These are phyloP conservation scores for Onchidella celtica DNA, from an alignment of 2,888 invertebrate genomes.

Conservation along the genomic window DNA sequence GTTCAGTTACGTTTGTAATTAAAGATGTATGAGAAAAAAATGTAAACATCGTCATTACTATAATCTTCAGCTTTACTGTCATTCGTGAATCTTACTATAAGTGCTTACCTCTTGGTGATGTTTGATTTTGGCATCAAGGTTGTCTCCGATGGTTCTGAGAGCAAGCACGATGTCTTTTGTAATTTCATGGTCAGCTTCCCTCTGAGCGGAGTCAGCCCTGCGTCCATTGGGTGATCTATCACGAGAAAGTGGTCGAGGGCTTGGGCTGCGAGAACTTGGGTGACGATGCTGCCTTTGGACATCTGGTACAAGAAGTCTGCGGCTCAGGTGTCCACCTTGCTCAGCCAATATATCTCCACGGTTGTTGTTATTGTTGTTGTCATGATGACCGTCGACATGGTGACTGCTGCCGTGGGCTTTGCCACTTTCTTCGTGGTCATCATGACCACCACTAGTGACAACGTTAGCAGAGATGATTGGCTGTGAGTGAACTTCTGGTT, in stretches of 20 bases:
- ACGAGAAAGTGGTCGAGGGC: neutral
- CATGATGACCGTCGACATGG: neutral
- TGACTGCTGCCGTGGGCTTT: too few relatives aligned
- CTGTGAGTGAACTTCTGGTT: too few relatives aligned
- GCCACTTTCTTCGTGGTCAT: neutral
- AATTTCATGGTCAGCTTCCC: conserved; percentile 9
- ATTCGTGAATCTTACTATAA: too few relatives aligned
- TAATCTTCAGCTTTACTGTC: too few relatives aligned
- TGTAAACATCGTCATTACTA: too few relatives aligned
- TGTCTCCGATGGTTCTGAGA: conserved; percentile 34
- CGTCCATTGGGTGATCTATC: neutral
- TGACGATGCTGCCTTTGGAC: neutral
- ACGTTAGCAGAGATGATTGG: neutral
- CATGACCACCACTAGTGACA: neutral
- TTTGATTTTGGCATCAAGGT: conserved; percentile 29
- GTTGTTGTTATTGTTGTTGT: neutral
- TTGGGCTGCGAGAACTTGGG: too few relatives aligned
- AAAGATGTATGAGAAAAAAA: too few relatives aligned
- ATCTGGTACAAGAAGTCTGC: neutral
- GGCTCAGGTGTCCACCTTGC: neutral
- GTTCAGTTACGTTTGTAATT: too few relatives aligned
- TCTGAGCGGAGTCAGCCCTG: neutral
- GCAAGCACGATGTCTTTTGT: conserved; percentile 5
- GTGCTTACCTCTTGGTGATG: conserved; percentile 1
- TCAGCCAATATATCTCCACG: neutral